Evolutionary conservation across 2,113 vertebrate genomes (phyloP).

Genomic region (Nothoprocta perdicaria): DNA sequence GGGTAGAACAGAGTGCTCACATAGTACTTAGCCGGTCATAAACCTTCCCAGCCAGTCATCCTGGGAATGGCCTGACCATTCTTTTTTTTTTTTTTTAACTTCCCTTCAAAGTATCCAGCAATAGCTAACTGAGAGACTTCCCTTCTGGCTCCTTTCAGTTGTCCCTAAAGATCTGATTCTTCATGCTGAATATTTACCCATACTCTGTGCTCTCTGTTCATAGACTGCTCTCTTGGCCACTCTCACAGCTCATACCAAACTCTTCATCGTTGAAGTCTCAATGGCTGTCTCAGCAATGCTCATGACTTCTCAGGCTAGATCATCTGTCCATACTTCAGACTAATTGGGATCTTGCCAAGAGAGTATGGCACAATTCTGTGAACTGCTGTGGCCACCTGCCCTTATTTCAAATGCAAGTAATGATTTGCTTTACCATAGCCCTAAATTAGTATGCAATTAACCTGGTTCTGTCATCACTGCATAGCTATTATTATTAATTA

Average conservation of each 20-base stretch:
- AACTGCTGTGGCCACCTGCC: not conserved
- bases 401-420: conserved; percentile 62
- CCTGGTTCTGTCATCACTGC: conserved; percentile 61
- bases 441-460: conserved; percentile 69
- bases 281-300: not conserved
- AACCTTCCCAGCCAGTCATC: not conserved
- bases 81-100: not conserved
- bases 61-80: not conserved
- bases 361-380: not conserved
- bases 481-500: conserved; percentile 64
- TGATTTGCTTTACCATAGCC: conserved; percentile 48
- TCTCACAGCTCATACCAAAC: conserved; percentile 21
- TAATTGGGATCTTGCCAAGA: conserved; percentile 50
- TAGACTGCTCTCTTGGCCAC: conserved; percentile 32
- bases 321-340: not conserved
- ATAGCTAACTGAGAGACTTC: not conserved
- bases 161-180: conserved; percentile 3
- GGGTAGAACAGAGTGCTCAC: not conserved
- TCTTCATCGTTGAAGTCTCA: conserved; percentile 13
- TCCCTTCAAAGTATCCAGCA: not conserved
- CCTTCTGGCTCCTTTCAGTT: not conserved
- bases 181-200: not conserved
- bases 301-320: conserved; percentile 22
- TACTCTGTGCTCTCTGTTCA: not conserved
- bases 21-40: not conserved